A percentile compares a stretch with the other conserved stretches of the same genome.
Conservation (phyloP, 2,888 invertebrate species). For the Kryphioiulus occultus region DNA sequence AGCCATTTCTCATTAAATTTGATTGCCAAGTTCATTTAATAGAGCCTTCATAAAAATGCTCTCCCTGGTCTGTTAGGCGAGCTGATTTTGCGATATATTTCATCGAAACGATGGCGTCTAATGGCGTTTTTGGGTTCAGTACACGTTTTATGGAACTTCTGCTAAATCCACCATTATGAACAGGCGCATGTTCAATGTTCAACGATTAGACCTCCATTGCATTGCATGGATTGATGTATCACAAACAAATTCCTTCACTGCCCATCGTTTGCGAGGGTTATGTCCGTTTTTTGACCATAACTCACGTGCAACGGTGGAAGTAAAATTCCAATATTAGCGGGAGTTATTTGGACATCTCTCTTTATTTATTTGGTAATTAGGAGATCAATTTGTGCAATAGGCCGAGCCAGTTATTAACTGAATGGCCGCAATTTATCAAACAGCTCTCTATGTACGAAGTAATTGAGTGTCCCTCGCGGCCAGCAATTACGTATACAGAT, state of each 20-base stretch:
- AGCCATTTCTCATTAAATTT: constrained; percentile 14
- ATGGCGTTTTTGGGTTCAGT: constrained; percentile 14
- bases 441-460: not conserved
- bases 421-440: constrained; percentile 15
- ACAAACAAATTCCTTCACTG: constrained; percentile 14
- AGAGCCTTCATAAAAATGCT: not conserved
- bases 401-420: constrained; percentile 17
- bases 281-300: constrained; percentile 3
- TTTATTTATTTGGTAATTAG: constrained; percentile 27
- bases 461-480: constrained; percentile 14
- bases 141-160: not conserved
- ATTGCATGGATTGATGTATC: constrained; percentile 1
- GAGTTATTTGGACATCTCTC: constrained; percentile 35
- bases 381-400: constrained; percentile 30
- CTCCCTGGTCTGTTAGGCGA: not conserved
- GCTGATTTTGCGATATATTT: constrained; percentile 12
- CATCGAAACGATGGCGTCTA: not conserved
- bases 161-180: not conserved
- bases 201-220: not conserved
- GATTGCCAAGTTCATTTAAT: constrained; percentile 30
- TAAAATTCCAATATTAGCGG: not conserved
- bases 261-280: constrained; percentile 4
- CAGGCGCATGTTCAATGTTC: not conserved
- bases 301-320: not conserved
- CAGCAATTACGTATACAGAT: constrained; percentile 28